A percentile compares a stretch with the other conserved stretches of the same genome.
Evolutionary conservation across 2,113 vertebrate genomes (phyloP).

Genomic region (Platanista minor): DNA sequence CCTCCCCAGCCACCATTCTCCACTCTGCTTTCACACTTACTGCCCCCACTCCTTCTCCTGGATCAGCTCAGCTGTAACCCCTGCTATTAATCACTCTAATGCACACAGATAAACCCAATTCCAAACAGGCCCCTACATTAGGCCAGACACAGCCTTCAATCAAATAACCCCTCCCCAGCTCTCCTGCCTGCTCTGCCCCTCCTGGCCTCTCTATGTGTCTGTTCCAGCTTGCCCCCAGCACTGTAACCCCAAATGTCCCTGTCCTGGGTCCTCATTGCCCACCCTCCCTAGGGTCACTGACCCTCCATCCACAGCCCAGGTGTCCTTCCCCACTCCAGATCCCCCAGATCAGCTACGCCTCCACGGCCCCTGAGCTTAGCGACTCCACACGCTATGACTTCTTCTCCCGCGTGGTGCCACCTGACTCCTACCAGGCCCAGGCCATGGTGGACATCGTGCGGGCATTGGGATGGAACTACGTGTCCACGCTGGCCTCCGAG

Average conservation of each 20-base stretch:
- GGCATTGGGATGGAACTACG: slow-evolving; percentile 92
- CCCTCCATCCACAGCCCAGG: neutral
- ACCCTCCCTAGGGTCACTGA: neutral
- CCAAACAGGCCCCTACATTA: no score
- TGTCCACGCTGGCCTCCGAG: slow-evolving; percentile 91
- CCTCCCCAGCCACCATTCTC: neutral
- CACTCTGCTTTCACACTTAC: neutral
- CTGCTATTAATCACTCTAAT: neutral
- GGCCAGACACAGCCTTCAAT: neutral
- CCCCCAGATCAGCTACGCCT: slow-evolving; percentile 93
- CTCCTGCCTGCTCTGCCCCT: neutral
- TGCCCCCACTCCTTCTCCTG: neutral
- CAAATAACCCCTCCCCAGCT: neutral
- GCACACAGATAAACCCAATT: neutral
- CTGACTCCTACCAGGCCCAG: slow-evolving; percentile 94
- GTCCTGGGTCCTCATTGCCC: neutral
- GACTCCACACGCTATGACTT: slow-evolving; percentile 92
- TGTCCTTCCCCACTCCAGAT: slow-evolving; percentile 77
- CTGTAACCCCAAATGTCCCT: neutral
- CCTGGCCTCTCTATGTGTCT: neutral
- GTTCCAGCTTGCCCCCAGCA: neutral
- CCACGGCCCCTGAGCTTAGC: slow-evolving; percentile 92
- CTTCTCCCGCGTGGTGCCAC: slow-evolving; percentile 92
- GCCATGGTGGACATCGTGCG: slow-evolving; percentile 93
- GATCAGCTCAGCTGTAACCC: neutral